Conservation (phyloP, 2,797 vertebrate genomes). For the Acanthopagrus latus region DNA sequence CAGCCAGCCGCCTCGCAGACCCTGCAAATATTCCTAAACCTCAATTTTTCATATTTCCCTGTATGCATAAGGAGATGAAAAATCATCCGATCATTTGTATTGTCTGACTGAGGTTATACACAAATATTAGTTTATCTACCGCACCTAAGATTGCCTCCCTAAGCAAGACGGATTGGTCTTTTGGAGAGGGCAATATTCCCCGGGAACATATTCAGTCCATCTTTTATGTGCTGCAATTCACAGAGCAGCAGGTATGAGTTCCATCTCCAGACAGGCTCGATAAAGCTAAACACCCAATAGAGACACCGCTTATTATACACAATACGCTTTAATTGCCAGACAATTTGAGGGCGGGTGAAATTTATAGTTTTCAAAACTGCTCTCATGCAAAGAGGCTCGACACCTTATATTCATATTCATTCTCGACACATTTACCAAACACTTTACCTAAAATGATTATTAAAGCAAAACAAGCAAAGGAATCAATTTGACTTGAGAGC, state of each 20-base stretch:
- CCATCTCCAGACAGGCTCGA: slow-evolving; percentile 81
- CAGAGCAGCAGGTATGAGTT: slow-evolving; percentile 85
- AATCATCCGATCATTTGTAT: slow-evolving; percentile 98
- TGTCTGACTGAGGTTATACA: slow-evolving; percentile 99
- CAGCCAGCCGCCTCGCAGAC: slow-evolving; percentile 92
- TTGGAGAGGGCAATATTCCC: slow-evolving; percentile 97
- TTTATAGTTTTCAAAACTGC: slow-evolving; percentile 78
- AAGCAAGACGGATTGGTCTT: slow-evolving; percentile 97
- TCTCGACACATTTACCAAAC: slow-evolving; percentile 80
- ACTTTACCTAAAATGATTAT: slow-evolving; percentile 83
- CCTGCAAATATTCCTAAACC: slow-evolving; percentile 96
- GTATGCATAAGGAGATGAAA: slow-evolving; percentile 99
- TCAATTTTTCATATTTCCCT: slow-evolving; percentile 99
- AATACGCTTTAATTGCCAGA: slow-evolving; percentile 83
- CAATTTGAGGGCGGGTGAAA: slow-evolving; percentile 76
- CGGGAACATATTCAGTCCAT: slow-evolving; percentile 93
- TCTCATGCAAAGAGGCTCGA: slow-evolving; percentile 70
- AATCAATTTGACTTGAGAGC: slow-evolving; percentile 83
- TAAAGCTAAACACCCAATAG: slow-evolving; percentile 77
- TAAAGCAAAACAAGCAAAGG: slow-evolving; percentile 82
- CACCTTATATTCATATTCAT: slow-evolving; percentile 81
- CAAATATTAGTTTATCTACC: slow-evolving; percentile 99
- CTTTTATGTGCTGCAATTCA: slow-evolving; percentile 92
- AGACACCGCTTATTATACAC: slow-evolving; percentile 75
- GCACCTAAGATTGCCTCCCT: slow-evolving; percentile 95